Evolutionary conservation across 2,113 vertebrate species (phyloP).

Genomic region (Leptosomus discolor): DNA sequence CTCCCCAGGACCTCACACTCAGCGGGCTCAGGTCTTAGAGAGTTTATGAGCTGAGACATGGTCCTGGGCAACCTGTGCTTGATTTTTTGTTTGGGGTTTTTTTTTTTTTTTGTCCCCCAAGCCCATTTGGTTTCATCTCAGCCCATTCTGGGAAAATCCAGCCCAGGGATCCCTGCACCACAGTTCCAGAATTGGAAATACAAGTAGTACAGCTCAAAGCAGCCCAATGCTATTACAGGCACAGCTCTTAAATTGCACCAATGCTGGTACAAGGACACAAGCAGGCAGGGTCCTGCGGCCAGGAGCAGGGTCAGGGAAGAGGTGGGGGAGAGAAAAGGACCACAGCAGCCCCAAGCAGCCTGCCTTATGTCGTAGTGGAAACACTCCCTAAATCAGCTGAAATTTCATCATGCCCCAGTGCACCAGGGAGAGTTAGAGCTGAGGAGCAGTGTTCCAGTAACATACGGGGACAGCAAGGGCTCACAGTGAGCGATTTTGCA

Average conservation of each 20-base stretch:
- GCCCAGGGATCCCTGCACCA: background rate
- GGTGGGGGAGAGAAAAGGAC: background rate
- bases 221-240: background rate
- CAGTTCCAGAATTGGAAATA: background rate
- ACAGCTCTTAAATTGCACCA: background rate
- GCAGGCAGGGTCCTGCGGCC: background rate
- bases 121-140: background rate
- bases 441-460: background rate
- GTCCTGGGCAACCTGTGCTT: background rate
- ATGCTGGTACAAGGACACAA: background rate
- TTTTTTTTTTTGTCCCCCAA: background rate
- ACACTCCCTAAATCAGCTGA: background rate
- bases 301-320: background rate
- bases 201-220: background rate
- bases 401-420: background rate
- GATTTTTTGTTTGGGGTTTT: background rate
- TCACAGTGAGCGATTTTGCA: background rate
- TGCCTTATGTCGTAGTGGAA: background rate
- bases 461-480: background rate
- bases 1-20: background rate
- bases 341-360: accelerated
- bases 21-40: background rate
- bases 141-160: background rate
- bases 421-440: background rate
- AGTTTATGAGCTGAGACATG: background rate